phyloP scores from a whole-genome alignment of 2,113 vertebrate genomes.

The Paradoxurus hermaphroditus region DNA sequence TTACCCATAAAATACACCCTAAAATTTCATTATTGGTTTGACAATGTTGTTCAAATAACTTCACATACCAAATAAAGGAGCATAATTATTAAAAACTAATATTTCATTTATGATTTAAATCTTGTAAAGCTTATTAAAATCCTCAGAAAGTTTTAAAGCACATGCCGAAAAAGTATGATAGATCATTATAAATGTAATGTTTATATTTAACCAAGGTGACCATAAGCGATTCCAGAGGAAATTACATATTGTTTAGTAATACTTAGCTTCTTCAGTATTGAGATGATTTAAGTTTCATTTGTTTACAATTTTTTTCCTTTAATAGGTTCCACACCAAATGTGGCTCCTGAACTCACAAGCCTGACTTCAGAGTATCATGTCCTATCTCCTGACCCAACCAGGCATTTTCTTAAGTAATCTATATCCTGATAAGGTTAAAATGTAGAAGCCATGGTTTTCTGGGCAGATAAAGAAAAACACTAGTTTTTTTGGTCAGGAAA shows the following conservation, averaged over 20 bases:
- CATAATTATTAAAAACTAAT: background rate
- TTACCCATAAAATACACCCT: background rate
- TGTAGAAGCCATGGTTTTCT: too few species aligned
- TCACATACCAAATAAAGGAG: background rate
- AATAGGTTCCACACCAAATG: background rate
- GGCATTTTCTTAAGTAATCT: background rate
- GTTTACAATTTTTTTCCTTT: too few species aligned
- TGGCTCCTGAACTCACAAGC: background rate
- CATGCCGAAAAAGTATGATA: background rate
- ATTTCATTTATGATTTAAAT: background rate
- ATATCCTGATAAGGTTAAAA: background rate
- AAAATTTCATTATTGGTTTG: background rate
- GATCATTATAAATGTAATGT: background rate
- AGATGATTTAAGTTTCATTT: background rate
- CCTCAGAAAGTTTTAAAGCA: background rate
- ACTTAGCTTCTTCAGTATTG: background rate
- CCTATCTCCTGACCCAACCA: background rate
- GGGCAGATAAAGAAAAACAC: too few species aligned
- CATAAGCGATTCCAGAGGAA: background rate
- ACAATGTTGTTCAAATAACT: background rate
- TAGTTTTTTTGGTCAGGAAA: too few species aligned
- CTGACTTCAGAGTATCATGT: background rate
- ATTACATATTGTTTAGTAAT: background rate
- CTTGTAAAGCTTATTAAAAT: background rate
- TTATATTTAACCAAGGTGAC: background rate